Evolutionary conservation across 30 jellyfish, hydroid and myxozoan species (phyloP).

Genomic region (Rhopilema esculentum): DNA sequence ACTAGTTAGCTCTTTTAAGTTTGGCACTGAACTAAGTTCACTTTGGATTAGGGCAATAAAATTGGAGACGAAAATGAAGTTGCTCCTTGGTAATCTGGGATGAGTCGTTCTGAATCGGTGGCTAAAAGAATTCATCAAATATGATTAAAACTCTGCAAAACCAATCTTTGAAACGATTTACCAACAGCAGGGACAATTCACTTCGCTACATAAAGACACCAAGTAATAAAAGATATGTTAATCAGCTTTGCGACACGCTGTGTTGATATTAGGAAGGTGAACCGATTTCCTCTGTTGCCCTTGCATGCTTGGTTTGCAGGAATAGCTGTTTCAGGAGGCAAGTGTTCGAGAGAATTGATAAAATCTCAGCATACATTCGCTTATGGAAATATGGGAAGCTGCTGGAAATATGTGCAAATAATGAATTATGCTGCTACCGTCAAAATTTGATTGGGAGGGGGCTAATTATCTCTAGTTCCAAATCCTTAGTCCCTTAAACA

Average conservation of each 20-base stretch:
- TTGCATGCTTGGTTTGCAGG: neutral
- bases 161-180: slow-evolving; percentile 14
- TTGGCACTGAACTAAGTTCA: neutral
- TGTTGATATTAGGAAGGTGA: neutral
- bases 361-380: too few relatives aligned
- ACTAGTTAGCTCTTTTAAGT: neutral
- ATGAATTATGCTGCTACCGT: too few relatives aligned
- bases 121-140: slow-evolving; percentile 19
- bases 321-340: too few relatives aligned
- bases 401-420: too few relatives aligned
- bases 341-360: too few relatives aligned
- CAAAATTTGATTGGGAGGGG: too few relatives aligned
- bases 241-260: slow-evolving; percentile 26
- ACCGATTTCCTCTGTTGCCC: neutral
- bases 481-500: too few relatives aligned
- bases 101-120: slow-evolving; percentile 34
- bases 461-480: too few relatives aligned
- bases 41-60: slow-evolving; percentile 26
- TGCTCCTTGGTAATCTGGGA: neutral
- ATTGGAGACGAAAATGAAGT: slow-evolving; percentile 14
- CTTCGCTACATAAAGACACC: slow-evolving; percentile 40
- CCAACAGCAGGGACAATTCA: slow-evolving; percentile 36
- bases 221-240: slow-evolving; percentile 12
- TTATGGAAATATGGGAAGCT: too few relatives aligned
- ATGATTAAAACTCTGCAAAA: slow-evolving; percentile 20